Evolutionary conservation across 2,113 vertebrate genomes (phyloP).

Genomic region (Pteronura brasiliensis): DNA sequence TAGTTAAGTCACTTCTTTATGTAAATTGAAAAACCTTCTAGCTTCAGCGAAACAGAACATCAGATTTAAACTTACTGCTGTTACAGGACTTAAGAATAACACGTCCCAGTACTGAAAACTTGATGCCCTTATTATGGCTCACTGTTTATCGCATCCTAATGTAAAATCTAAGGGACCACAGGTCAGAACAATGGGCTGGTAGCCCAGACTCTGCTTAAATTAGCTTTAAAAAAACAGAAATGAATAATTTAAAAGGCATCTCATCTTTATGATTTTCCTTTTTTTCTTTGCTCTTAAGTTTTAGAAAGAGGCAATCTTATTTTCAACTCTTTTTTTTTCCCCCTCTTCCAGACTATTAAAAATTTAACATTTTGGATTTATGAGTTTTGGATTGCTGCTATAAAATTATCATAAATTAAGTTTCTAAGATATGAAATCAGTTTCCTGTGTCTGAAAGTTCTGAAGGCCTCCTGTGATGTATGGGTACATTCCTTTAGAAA

Average conservation of each 20-base stretch:
- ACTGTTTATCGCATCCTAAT: not conserved
- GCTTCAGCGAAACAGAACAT: not conserved
- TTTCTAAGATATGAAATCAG: slow-evolving; percentile 60
- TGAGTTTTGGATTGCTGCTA: slow-evolving; percentile 53
- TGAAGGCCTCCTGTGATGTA: slow-evolving; percentile 58
- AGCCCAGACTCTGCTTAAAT: not conserved
- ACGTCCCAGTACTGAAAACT: not conserved
- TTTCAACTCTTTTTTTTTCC: not conserved
- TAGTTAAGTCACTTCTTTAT: not conserved
- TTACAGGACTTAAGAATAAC: not conserved
- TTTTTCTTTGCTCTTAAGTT: slow-evolving; percentile 26
- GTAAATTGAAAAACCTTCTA: not conserved
- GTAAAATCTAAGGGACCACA: slow-evolving; percentile 59
- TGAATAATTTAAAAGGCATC: slow-evolving; percentile 3
- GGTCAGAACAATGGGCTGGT: not conserved
- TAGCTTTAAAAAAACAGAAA: not conserved
- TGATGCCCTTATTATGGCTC: not conserved
- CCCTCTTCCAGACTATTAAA: not conserved
- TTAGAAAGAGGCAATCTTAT: slow-evolving; percentile 50
- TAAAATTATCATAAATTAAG: slow-evolving; percentile 65
- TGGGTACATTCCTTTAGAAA: slow-evolving; percentile 69
- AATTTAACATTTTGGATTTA: slow-evolving; percentile 53
- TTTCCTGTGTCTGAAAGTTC: slow-evolving; percentile 73
- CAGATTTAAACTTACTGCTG: not conserved
- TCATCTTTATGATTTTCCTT: slow-evolving; percentile 27